A percentile compares a stretch with the other conserved stretches of the same genome.
Evolutionary conservation across 2,888 invertebrate species (phyloP).

Genomic region (Melieria omissa): DNA sequence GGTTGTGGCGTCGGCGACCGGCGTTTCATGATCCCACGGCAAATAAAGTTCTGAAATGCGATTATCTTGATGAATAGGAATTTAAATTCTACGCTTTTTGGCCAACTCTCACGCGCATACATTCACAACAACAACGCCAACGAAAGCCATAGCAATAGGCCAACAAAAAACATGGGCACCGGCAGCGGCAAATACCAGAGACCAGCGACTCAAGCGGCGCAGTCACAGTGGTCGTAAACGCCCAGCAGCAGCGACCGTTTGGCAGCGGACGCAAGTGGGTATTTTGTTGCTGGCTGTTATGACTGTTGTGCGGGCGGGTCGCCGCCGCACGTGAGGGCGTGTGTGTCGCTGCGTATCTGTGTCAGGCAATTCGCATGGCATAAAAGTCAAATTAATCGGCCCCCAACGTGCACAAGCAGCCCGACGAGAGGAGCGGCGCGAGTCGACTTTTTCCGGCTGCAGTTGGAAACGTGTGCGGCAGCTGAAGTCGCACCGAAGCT

Average conservation of each 20-base stretch:
- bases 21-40: slow-evolving; percentile 34
- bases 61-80: slow-evolving; percentile 64
- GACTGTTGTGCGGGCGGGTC: too few relatives aligned
- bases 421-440: too few relatives aligned
- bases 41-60: slow-evolving; percentile 63
- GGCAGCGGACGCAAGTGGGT: too few relatives aligned
- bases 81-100: slow-evolving; percentile 58
- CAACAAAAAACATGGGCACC: too few relatives aligned
- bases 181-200: too few relatives aligned
- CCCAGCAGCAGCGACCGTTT: too few relatives aligned
- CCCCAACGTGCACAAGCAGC: slow-evolving; percentile 36
- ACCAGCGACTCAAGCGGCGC: too few relatives aligned
- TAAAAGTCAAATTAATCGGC: slow-evolving; percentile 58
- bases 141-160: not conserved
- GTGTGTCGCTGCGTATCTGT: not conserved
- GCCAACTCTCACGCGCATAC: slow-evolving; percentile 46
- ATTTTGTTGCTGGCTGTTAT: too few relatives aligned
- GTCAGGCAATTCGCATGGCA: slow-evolving; percentile 49
- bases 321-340: not conserved
- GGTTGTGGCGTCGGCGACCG: not conserved
- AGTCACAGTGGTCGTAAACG: too few relatives aligned
- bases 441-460: too few relatives aligned
- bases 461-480: too few relatives aligned
- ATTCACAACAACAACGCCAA: slow-evolving; percentile 45
- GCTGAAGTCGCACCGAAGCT: too few relatives aligned